Conservation (phyloP, 1,140 invertebrate genomes). For the Colletes gigas region DNA sequence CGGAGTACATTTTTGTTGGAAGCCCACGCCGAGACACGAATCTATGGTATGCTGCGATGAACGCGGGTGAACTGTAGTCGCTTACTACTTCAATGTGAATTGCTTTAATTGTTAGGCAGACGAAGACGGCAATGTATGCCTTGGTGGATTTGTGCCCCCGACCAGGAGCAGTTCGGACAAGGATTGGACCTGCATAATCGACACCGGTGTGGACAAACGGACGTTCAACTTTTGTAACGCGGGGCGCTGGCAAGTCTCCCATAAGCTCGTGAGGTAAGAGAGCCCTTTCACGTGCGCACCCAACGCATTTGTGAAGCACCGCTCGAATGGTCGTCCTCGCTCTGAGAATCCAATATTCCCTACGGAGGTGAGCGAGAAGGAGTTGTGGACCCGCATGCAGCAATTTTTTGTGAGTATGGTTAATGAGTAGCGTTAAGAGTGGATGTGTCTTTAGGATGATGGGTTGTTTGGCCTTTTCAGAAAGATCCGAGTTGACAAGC, state of each 20-base stretch:
- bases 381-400: constrained; percentile 54
- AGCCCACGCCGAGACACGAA: neutral
- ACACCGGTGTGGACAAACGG: constrained; percentile 46
- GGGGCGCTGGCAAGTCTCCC: constrained; percentile 64
- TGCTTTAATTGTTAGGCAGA: neutral
- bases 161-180: neutral
- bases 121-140: constrained; percentile 56
- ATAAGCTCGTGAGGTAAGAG: constrained; percentile 67
- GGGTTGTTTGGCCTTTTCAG: neutral
- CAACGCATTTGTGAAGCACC: constrained; percentile 18
- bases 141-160: constrained; percentile 45
- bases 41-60: neutral
- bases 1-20: neutral
- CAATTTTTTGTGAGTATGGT: constrained; percentile 13
- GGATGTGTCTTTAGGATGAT: neutral
- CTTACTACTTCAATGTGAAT: neutral
- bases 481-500: neutral
- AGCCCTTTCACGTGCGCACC: constrained; percentile 53
- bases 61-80: neutral
- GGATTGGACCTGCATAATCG: constrained; percentile 64
- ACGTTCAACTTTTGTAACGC: neutral
- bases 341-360: constrained; percentile 54
- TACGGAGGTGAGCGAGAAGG: constrained; percentile 36
- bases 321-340: neutral
- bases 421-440: neutral